phyloP scores from a whole-genome alignment of 2,113 vertebrate species.

The Indicator indicator region DNA sequence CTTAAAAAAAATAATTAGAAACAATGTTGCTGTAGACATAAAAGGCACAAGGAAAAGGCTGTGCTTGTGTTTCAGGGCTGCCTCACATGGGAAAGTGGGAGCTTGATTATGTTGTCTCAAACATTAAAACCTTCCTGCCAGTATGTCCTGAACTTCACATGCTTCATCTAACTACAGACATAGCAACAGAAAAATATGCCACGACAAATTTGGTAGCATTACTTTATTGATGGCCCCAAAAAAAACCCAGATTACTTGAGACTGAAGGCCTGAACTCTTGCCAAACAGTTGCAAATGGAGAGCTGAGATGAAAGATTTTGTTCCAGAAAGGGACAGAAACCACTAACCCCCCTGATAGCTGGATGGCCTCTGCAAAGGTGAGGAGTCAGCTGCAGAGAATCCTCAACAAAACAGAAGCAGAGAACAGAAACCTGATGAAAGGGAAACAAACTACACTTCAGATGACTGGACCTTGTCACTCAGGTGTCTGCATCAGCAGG shows the following conservation, averaged over 20 bases:
- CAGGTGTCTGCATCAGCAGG: rapidly evolving
- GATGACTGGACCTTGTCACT: not conserved
- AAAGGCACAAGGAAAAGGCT: not conserved
- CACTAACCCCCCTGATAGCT: not conserved
- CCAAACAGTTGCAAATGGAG: not conserved
- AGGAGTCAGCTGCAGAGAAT: not conserved
- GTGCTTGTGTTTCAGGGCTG: not conserved
- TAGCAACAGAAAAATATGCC: slow-evolving; percentile 63
- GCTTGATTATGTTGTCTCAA: slow-evolving; percentile 28
- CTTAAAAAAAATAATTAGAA: slow-evolving; percentile 20
- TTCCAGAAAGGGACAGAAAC: not conserved
- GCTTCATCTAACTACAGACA: slow-evolving; percentile 48
- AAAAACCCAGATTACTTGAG: not conserved
- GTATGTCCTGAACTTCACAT: slow-evolving; percentile 16
- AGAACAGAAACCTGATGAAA: not conserved
- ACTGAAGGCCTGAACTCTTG: slow-evolving; percentile 22
- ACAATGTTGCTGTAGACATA: not conserved
- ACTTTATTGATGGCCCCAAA: slow-evolving; percentile 40
- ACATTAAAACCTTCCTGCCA: slow-evolving; percentile 46
- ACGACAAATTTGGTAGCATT: slow-evolving; percentile 49
- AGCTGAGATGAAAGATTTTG: not conserved
- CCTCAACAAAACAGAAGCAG: not conserved
- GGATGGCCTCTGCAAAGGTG: not conserved
- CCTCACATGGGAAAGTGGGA: not conserved
- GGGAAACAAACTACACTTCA: not conserved